Base-by-base conservation (phyloP, 2,888 invertebrate genomes). In the Melangyna quadrimaculata region DNA sequence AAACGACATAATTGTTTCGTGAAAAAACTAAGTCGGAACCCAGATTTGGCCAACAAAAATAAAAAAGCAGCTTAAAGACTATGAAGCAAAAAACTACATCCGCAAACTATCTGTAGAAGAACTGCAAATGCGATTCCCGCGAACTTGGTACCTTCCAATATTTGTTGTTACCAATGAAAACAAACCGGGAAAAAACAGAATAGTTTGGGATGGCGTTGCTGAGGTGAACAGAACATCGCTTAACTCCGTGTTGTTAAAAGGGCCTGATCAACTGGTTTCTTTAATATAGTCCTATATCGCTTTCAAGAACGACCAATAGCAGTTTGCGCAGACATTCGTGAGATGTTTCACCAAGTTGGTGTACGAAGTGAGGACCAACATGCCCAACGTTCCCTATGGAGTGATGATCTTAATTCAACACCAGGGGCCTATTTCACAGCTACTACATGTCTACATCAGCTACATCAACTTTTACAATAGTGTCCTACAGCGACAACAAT, bases 271-370 rank as follows among this genome's bases (percentile, higher is more conserved):
- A 4, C 78, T 90, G 0, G 87, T 88, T 12, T 88, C 90, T 2
- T 73, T 92, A 17, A 79, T 89, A 0, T 90, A 1, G 89, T 91
- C 0, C 69, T 91, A 48, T 88, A 90, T 75, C 88, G 90, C 0
- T 92, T 92, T 78, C 74, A 91, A 35, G 89, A 90, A 87, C 80
- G 88, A 24, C 83, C 63, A 45, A 86, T 90, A 14, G 91, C 90
- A 0, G 87, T 92, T 6, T 87, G 87, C n/a, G 89, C 87, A 0
- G 89, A 90, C 63, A 88, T 90, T 5, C 79, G 65, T 73, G 88
- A 87, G 83, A 89, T 89, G 89, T 89, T 89, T 40, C 84, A 89
- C 8, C 72, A 89, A 12, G 75, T 89, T 1, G 81, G 79, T 32
- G 88, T 91, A 8, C 72, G 81, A 9, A 6, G 75, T 7, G 87